Evolutionary conservation across 2,888 invertebrate species (phyloP).

Genomic region (Antitype chi): DNA sequence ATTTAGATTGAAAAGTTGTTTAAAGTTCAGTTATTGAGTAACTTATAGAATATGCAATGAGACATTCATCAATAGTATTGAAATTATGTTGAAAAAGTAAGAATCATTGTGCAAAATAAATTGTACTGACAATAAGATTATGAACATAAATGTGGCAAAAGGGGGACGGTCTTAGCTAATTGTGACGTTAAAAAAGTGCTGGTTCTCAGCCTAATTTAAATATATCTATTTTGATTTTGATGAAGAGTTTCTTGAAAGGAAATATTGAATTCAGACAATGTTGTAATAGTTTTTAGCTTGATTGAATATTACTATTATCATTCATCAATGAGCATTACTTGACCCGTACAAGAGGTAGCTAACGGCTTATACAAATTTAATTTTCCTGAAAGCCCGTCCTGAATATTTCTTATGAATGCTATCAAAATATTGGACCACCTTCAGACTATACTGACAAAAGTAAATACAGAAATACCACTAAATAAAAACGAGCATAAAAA

Average conservation of each 20-base stretch:
- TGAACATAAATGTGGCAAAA: not conserved
- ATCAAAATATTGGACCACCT: slow-evolving; percentile 31
- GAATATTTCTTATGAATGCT: slow-evolving; percentile 48
- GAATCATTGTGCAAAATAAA: slow-evolving; percentile 1
- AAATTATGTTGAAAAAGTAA: not conserved
- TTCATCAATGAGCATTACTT: slow-evolving; percentile 3
- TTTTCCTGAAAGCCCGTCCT: slow-evolving; percentile 38
- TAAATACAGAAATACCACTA: slow-evolving; percentile 34
- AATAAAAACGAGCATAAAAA: not conserved
- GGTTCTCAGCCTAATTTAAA: not conserved
- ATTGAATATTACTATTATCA: slow-evolving; percentile 3
- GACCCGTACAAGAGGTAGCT: slow-evolving; percentile 4
- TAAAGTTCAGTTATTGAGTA: slow-evolving; percentile 55
- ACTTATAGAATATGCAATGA: slow-evolving; percentile 17
- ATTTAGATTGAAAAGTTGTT: slow-evolving; percentile 53
- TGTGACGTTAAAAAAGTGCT: not conserved
- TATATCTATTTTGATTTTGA: not conserved
- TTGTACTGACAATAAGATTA: not conserved
- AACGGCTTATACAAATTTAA: slow-evolving; percentile 47
- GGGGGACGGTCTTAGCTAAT: too few relatives aligned
- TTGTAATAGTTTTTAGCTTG: not conserved
- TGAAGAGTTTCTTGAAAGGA: not conserved
- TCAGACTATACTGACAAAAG: not conserved
- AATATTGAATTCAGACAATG: not conserved
- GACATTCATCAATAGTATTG: slow-evolving; percentile 6